Conservation (phyloP, 2,113 vertebrate genomes). For the Piliocolobus tephrosceles region DNA sequence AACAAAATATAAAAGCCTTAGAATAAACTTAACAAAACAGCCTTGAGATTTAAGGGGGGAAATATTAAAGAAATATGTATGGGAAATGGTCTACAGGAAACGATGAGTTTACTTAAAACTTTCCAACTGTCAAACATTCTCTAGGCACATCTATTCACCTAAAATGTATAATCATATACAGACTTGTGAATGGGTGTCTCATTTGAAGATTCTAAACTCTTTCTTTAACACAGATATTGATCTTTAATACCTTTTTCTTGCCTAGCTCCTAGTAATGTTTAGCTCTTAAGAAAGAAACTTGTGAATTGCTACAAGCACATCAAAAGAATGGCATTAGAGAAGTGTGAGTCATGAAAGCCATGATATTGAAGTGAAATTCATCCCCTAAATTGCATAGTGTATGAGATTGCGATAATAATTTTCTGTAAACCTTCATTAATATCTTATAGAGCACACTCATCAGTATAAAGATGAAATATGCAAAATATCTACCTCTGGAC, state of each 20-base stretch:
- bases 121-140: neutral
- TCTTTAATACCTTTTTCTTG: neutral
- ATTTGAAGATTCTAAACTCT: slow-evolving; percentile 34
- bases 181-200: neutral
- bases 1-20: slow-evolving; percentile 5
- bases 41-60: neutral
- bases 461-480: neutral
- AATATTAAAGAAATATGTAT: neutral
- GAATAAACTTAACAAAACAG: neutral
- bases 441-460: neutral
- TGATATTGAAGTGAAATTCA: neutral
- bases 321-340: neutral
- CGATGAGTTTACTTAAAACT: neutral
- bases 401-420: neutral
- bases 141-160: neutral
- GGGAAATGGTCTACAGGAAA: neutral
- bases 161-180: neutral
- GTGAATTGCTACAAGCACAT: neutral
- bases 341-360: neutral
- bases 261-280: neutral
- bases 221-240: neutral
- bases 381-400: neutral
- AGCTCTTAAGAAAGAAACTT: neutral
- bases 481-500: neutral
- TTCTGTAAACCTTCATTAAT: slow-evolving; percentile 1